A percentile compares a stretch with the other conserved stretches of the same genome.
Conservation (phyloP, 1,140 invertebrate genomes). For the Lineus longissimus region DNA sequence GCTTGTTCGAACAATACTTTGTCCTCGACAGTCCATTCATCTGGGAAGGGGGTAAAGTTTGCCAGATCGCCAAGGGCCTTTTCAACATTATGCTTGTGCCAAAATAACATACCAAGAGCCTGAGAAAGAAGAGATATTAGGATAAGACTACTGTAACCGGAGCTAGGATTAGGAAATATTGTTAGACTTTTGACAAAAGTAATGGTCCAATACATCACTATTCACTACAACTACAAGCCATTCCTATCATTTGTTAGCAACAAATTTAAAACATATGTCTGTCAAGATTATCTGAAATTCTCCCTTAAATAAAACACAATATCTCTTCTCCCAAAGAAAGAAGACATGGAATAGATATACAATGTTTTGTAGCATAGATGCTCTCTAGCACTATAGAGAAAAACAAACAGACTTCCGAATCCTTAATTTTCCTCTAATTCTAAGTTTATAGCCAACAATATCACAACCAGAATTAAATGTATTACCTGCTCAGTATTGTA, state of each 20-base stretch:
- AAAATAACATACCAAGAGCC: constrained; percentile 94
- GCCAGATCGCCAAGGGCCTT: constrained; percentile 86
- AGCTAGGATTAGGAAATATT: constrained; percentile 9
- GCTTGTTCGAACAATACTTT: constrained; percentile 97
- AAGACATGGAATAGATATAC: no score
- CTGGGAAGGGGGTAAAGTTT: constrained; percentile 95
- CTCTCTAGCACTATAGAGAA: no score
- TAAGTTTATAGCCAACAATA: no score
- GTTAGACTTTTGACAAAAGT: background rate
- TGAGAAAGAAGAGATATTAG: constrained; percentile 20
- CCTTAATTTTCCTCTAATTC: no score
- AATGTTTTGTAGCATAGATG: no score
- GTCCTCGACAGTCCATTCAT: constrained; percentile 97
- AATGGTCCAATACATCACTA: background rate
- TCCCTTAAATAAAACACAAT: no score
- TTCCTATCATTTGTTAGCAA: no score
- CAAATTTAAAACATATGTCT: no score
- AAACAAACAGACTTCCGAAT: no score
- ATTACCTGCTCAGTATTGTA: constrained; percentile 88
- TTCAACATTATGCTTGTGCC: constrained; percentile 95
- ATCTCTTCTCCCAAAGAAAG: no score
- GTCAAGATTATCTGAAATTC: no score
- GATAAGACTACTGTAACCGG: background rate
- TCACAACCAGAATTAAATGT: no score
- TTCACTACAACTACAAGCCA: background rate